phyloP scores from a whole-genome alignment of 2,797 vertebrate species.

The Sphenodon punctatus region DNA sequence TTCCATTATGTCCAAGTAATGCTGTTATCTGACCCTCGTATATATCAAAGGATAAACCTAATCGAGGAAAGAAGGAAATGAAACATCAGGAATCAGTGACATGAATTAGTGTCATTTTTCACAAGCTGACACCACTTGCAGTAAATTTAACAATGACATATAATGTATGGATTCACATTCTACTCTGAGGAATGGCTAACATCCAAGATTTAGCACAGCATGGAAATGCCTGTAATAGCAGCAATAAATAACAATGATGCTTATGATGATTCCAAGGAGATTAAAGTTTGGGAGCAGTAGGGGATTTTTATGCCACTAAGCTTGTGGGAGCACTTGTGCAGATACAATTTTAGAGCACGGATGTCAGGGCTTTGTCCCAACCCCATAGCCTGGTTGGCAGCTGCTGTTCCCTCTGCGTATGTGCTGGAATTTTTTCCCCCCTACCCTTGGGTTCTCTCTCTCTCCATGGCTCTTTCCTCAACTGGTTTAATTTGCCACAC shows the following conservation, averaged over 20 bases:
- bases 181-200: not conserved
- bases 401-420: too few species aligned
- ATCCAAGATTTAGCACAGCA: rapidly evolving
- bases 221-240: not conserved
- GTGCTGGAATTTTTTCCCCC: too few species aligned
- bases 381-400: too few species aligned
- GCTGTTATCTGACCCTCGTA: slow-evolving; percentile 97
- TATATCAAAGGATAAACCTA: slow-evolving; percentile 94
- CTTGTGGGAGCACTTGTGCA: not conserved
- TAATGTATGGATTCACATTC: not conserved
- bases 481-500: too few species aligned
- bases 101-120: rapidly evolving
- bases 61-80: not conserved
- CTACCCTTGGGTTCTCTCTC: too few species aligned
- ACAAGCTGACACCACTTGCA: not conserved
- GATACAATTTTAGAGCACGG: not conserved
- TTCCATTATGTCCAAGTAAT: slow-evolving; percentile 93
- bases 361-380: too few species aligned
- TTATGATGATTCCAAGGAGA: rapidly evolving
- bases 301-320: not conserved
- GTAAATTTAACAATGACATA: not conserved
- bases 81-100: rapidly evolving
- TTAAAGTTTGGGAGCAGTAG: rapidly evolving
- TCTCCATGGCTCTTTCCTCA: too few species aligned
- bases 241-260: not conserved